Conservation (phyloP, 2,797 vertebrate genomes). For the Sebastes taczanowskii region DNA sequence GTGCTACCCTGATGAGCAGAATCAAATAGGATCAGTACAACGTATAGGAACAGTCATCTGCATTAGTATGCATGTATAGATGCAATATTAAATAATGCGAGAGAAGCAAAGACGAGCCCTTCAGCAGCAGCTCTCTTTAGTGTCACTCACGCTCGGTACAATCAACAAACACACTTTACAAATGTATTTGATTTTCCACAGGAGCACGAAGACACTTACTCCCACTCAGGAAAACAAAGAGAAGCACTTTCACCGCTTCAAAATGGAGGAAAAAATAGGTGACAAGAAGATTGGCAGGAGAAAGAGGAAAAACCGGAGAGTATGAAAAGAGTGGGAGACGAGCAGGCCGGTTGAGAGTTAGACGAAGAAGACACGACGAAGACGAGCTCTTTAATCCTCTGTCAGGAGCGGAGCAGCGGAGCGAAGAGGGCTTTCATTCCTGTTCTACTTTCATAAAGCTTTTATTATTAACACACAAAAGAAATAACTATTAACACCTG, state of each 20-base stretch:
- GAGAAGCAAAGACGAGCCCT: conserved; percentile 17
- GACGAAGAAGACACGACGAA: neutral
- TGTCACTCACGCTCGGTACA: conserved; percentile 15
- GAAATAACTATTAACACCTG: conserved; percentile 1
- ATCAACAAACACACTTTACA: conserved; percentile 22
- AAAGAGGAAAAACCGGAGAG: neutral
- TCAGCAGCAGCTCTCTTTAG: conserved; percentile 33
- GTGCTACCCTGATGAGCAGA: neutral
- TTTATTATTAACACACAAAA: conserved; percentile 10
- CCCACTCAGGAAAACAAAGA: conserved; percentile 43
- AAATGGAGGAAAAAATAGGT: conserved; percentile 4
- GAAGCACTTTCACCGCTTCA: neutral
- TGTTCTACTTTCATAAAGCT: conserved; percentile 12
- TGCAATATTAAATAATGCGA: conserved; percentile 9
- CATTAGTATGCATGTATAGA: neutral
- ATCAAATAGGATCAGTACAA: neutral
- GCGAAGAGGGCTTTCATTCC: conserved; percentile 7
- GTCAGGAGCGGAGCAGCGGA: conserved; percentile 16
- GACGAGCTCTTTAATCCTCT: conserved; percentile 44
- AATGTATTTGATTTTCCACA: conserved; percentile 2
- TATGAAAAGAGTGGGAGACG: neutral
- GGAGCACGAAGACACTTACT: neutral
- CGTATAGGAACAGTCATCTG: neutral
- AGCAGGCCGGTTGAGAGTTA: conserved; percentile 19
- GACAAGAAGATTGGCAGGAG: conserved; percentile 28